Conservation (phyloP, 2,797 vertebrate genomes). For the Zalophus californianus region DNA sequence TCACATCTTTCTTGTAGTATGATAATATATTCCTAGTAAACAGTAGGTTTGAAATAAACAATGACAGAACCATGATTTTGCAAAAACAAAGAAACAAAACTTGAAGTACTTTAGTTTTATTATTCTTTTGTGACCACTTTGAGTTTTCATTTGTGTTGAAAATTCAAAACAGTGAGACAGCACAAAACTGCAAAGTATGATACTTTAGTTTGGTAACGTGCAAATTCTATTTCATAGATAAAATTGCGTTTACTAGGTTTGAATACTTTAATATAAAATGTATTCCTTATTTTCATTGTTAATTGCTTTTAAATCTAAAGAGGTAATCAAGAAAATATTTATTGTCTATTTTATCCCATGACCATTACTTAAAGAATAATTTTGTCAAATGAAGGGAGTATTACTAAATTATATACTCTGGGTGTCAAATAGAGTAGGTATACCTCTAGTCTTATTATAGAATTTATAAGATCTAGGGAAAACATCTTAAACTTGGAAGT, state of each 20-base stretch:
- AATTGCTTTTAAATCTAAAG: slow-evolving; percentile 36
- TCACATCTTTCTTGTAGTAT: not conserved
- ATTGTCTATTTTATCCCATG: not conserved
- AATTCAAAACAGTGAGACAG: not conserved
- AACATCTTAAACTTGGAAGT: not conserved
- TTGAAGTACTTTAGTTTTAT: not conserved
- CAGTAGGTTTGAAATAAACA: not conserved
- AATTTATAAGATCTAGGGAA: not conserved
- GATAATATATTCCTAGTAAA: not conserved
- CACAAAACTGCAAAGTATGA: not conserved
- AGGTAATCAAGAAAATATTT: slow-evolving; percentile 9
- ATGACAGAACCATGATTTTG: not conserved
- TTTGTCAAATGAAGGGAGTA: not conserved
- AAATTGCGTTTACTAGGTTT: not conserved
- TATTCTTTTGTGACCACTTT: not conserved
- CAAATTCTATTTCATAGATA: not conserved
- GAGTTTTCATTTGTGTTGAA: slow-evolving; percentile 19
- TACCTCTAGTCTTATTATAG: not conserved
- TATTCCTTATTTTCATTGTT: slow-evolving; percentile 5
- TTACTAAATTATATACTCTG: not conserved
- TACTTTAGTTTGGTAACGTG: not conserved
- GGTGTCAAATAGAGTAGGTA: not conserved
- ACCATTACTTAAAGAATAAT: not conserved
- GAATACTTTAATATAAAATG: slow-evolving; percentile 44
- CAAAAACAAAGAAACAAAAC: not conserved